phyloP scores from a whole-genome alignment of 2,113 vertebrate genomes.

The Falco punctatus region DNA sequence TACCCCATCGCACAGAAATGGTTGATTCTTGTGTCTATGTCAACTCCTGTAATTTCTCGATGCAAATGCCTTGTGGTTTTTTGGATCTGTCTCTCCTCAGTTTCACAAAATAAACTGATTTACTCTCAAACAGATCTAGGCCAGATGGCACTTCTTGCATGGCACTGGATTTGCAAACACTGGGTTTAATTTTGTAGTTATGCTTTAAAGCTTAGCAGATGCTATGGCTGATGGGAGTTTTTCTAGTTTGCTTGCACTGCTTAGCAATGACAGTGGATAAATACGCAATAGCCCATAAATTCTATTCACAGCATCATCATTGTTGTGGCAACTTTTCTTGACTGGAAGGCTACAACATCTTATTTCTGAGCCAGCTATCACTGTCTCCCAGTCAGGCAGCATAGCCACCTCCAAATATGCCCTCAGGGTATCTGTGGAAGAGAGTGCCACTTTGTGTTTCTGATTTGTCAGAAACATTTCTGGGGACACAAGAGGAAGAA shows the following conservation, averaged over 20 bases:
- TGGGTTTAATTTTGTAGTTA: constrained; percentile 19
- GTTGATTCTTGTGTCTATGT: not conserved
- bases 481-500: not conserved
- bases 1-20: not conserved
- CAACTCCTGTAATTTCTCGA: not conserved
- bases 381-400: not conserved
- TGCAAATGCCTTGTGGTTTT: not conserved
- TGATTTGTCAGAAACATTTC: not conserved
- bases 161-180: constrained; percentile 44
- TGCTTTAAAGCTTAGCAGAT: constrained; percentile 37
- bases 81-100: not conserved
- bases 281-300: not conserved
- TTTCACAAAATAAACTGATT: constrained; percentile 2
- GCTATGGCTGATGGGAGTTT: constrained; percentile 12
- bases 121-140: not conserved
- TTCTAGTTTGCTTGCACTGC: not conserved
- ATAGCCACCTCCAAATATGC: not conserved
- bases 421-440: not conserved
- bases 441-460: not conserved
- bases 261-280: constrained; percentile 1
- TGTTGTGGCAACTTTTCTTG: not conserved
- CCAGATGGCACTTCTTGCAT: constrained; percentile 37
- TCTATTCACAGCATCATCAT: not conserved
- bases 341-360: not conserved
- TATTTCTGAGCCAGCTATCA: not conserved